Evolutionary conservation across 2,113 vertebrate genomes (phyloP).

Genomic region (Aythya baeri): DNA sequence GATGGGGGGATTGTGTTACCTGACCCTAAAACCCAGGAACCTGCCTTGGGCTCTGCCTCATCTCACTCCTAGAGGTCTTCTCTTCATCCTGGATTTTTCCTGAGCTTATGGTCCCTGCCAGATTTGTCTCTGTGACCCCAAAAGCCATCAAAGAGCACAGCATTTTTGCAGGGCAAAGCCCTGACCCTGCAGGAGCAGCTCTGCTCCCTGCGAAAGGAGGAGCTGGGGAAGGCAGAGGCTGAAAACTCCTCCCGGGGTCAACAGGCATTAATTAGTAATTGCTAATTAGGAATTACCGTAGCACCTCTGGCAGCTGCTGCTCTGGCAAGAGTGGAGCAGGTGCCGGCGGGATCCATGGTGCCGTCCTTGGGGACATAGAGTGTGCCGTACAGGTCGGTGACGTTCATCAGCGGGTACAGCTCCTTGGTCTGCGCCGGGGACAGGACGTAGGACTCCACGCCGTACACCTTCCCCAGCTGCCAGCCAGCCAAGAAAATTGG

Average conservation of each 20-base stretch:
- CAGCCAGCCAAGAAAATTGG: background rate
- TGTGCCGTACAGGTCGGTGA: conserved; percentile 90
- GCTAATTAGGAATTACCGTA: conserved; percentile 76
- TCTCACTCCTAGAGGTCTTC: background rate
- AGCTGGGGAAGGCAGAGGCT: background rate
- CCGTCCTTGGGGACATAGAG: conserved; percentile 95
- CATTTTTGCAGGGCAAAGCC: background rate
- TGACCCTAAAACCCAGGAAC: background rate
- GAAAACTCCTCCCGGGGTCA: background rate
- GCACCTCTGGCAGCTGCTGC: conserved; percentile 88
- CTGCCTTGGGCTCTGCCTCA: background rate
- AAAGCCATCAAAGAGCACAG: background rate
- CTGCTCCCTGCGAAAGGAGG: fast-evolving
- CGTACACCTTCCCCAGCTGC: conserved; percentile 94
- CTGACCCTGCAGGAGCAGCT: background rate
- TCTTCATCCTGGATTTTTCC: fast-evolving
- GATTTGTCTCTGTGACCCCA: background rate
- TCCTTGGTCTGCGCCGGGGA: conserved; percentile 90
- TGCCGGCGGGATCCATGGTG: conserved; percentile 96
- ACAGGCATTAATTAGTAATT: background rate
- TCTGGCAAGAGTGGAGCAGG: conserved; percentile 87
- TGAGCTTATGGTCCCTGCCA: background rate
- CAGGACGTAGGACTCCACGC: conserved; percentile 92
- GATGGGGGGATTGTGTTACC: background rate
- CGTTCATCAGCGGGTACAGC: conserved; percentile 95